Evolutionary conservation across 2,888 invertebrate species (phyloP), one percentile per base, ranked within the genome.

Genomic region (Lasiommata megera): DNA sequence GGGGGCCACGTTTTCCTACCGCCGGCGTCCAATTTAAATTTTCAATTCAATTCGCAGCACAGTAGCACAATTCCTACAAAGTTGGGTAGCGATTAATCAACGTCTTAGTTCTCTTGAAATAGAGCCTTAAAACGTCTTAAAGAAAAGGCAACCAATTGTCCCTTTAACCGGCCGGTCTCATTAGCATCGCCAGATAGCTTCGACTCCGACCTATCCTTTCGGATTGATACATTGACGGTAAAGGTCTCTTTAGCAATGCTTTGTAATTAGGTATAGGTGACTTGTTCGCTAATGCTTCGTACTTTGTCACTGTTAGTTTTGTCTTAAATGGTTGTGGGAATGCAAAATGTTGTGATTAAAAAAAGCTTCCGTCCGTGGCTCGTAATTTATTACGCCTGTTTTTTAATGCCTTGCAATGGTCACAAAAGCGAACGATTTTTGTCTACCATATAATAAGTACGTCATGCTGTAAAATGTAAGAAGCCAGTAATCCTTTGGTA

Each of bases 161-260:
- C 79, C 76, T 80, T 77, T 82, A 82, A 78, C 84, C 78, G 77
- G 77, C 73, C 77, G 77, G 74, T 68, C 81, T 84, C 84, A 87
- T 86, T 86, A 86, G 82, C 83, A 79, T 82, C 76, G 74, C 74
- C 69, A 77, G 79, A 84, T 84, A 79, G 76, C 78, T 73, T 64
- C 72, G 74, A 73, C 75, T 77, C 80, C 41, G 41, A 52, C 52
- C 80, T 81, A 73, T 74, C 75, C 72, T 66, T 67, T 68, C 66
- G 74, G 80, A 87, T 86, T 86, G 85, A 86, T 85, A 84, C 82
- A 79, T 86, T 80, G 82, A 82, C 80, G 76, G 74, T 79, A 79
- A 83, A 82, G 82, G 77, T 77, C 76, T 78, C 72, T 78, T 79
- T 80, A 78, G 70, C 66, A 68, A 77, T 72, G 70, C 68, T 71